Conservation (phyloP, 2,113 vertebrate genomes). For the Pseudopipra pipra region DNA sequence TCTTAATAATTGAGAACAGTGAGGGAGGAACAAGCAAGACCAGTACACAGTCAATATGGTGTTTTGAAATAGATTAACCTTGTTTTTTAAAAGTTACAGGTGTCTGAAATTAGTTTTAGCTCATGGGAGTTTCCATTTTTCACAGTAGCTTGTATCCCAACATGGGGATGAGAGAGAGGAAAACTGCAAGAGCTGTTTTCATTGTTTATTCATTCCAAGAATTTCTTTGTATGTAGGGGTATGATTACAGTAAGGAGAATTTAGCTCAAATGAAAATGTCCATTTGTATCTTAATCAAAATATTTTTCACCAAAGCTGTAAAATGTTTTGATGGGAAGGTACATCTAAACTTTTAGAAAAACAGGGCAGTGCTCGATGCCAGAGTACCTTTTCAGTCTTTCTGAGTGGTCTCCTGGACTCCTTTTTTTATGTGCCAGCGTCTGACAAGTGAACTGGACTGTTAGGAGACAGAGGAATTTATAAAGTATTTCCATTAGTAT, state of each 20-base stretch:
- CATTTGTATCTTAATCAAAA: not conserved
- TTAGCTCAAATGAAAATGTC: not conserved
- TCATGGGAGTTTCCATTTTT: not conserved
- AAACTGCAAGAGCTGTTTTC: not conserved
- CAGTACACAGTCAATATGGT: accelerated
- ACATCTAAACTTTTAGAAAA: not conserved
- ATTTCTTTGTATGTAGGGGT: too few species aligned
- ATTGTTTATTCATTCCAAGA: not conserved
- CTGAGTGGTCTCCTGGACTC: not conserved
- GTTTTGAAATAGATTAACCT: not conserved
- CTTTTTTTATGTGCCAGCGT: not conserved
- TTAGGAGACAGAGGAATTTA: not conserved
- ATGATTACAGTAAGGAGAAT: not conserved
- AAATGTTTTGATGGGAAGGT: not conserved
- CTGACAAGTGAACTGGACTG: not conserved
- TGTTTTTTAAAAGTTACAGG: not conserved
- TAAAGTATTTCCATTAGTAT: not conserved
- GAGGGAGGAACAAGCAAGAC: not conserved
- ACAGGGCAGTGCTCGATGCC: not conserved
- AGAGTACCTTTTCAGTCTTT: not conserved
- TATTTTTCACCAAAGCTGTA: not conserved
- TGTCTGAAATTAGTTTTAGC: not conserved
- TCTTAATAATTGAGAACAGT: not conserved
- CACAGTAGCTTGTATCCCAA: not conserved
- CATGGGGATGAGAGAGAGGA: not conserved